Evolutionary conservation across 2,113 vertebrate genomes (phyloP), one percentile per base, ranked within the genome.

Genomic region (Mobula hypostoma): DNA sequence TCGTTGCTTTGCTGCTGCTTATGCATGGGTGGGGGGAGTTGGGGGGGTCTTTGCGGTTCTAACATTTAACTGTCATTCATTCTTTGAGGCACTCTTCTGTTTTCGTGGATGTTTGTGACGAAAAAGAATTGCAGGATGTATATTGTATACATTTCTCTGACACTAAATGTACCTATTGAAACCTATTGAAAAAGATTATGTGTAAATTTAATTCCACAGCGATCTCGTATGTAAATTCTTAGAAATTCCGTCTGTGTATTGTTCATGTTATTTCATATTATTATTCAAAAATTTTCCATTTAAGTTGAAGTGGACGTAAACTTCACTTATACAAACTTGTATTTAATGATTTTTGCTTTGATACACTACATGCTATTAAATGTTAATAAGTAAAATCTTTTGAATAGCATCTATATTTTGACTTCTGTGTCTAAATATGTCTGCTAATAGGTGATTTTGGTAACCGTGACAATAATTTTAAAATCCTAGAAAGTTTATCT

Each of bases 111-210:
- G 48, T 48, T 48, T 48, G 48, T 4, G 48, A 48, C 1, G 48
- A 2, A 48, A 48, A 48, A 48, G 48, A 48, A 48, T 4, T 48
- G 48, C 48, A 48, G 48, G 48, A 48, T 48, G 3, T 48, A 48
- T 48, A 48, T 48, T 48, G 48, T 48, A 48, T 2, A 48, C 3
- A 48, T 48, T 48, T 48, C 48, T 48, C 48, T 48, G 48, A 48
- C 48, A 48, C 1, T 48, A 48, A 48, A 48, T 48, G 48, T 48
- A 48, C 48, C 48, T 2, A 48, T 48, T 48, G 48, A 48, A 48
- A 48, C 48, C 48, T 99, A 95, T 29, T 94, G 48, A 94, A 94
- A 66, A 76, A 94, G 7, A 74, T 93, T 93, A 32, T 12, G 32
- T 78, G 24, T 21, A 85, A 79, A 68, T 82, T 14, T 68, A 58